Conservation (phyloP, 2,797 vertebrate species). For the Sebastolobus altivelis region DNA sequence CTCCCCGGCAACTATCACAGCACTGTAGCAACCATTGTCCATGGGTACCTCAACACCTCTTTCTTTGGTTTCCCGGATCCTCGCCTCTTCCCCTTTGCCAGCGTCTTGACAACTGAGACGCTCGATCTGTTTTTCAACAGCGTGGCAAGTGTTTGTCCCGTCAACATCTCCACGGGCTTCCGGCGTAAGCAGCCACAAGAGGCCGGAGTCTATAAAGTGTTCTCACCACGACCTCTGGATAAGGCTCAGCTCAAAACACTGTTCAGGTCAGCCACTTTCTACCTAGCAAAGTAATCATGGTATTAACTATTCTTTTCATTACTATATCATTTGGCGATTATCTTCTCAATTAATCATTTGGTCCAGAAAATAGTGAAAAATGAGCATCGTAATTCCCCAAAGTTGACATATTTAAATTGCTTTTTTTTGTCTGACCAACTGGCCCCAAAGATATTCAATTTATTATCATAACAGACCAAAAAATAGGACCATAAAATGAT, state of each 20-base stretch:
- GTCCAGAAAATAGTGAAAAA: neutral
- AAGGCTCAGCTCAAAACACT: conserved; percentile 94
- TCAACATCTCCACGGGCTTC: conserved; percentile 92
- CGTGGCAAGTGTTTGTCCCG: conserved; percentile 92
- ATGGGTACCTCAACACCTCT: conserved; percentile 97
- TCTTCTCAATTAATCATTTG: neutral
- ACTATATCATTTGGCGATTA: neutral
- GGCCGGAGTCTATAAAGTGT: conserved; percentile 94
- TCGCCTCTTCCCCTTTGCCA: conserved; percentile 95
- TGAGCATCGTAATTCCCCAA: neutral
- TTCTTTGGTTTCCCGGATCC: conserved; percentile 96
- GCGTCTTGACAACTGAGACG: conserved; percentile 91
- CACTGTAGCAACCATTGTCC: conserved; percentile 92
- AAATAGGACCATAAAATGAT: neutral
- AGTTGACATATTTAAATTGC: neutral
- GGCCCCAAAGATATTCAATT: neutral
- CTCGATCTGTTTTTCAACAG: conserved; percentile 91
- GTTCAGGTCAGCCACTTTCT: conserved; percentile 84
- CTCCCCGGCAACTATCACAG: conserved; percentile 89
- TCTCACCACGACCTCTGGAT: conserved; percentile 89
- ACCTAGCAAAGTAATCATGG: neutral
- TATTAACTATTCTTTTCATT: neutral
- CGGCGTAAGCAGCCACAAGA: conserved; percentile 96
- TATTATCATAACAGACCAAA: neutral
- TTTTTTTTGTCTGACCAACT: neutral